phyloP scores from a whole-genome alignment of 92 coral and sea anemone genomes.

The Porites divaricata region DNA sequence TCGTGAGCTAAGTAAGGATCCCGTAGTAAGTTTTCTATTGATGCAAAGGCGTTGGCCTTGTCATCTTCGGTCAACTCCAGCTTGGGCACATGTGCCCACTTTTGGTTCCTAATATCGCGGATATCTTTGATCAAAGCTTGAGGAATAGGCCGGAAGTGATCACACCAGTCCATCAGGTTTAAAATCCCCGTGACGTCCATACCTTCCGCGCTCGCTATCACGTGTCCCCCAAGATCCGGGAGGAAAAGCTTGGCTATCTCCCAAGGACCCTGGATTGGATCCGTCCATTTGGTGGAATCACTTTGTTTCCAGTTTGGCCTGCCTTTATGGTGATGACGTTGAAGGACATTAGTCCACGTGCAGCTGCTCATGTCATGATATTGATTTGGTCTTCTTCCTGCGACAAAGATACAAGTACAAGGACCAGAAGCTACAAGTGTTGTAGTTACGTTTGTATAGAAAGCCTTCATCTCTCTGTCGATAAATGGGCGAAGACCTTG shows the following conservation, averaged over 20 bases:
- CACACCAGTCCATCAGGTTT: conserved; percentile 72
- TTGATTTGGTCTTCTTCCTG: neutral
- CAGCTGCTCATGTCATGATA: conserved; percentile 62
- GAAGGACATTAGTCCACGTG: conserved; percentile 70
- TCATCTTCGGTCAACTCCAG: conserved; percentile 63
- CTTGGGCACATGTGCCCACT: conserved; percentile 82
- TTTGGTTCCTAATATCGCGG: conserved; percentile 61
- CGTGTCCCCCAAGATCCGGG: conserved; percentile 68
- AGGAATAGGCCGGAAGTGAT: conserved; percentile 38
- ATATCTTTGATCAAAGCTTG: conserved; percentile 55
- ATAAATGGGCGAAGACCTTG: too few relatives aligned
- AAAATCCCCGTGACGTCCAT: conserved; percentile 88
- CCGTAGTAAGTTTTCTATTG: conserved; percentile 59
- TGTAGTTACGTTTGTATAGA: too few relatives aligned
- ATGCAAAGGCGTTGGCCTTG: conserved; percentile 65
- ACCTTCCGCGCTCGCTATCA: conserved; percentile 47
- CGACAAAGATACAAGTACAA: too few relatives aligned
- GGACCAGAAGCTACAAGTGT: too few relatives aligned
- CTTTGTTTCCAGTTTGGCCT: conserved; percentile 84
- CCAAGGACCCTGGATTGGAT: conserved; percentile 82
- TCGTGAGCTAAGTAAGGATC: conserved; percentile 66
- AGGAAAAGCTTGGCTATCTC: conserved; percentile 88
- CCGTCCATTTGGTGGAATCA: conserved; percentile 73
- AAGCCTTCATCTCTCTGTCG: too few relatives aligned
- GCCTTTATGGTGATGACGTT: conserved; percentile 39